Evolutionary conservation across 2,797 vertebrate species (phyloP), one percentile per base, ranked within the genome.

Genomic region (Hoplostethus atlanticus): DNA sequence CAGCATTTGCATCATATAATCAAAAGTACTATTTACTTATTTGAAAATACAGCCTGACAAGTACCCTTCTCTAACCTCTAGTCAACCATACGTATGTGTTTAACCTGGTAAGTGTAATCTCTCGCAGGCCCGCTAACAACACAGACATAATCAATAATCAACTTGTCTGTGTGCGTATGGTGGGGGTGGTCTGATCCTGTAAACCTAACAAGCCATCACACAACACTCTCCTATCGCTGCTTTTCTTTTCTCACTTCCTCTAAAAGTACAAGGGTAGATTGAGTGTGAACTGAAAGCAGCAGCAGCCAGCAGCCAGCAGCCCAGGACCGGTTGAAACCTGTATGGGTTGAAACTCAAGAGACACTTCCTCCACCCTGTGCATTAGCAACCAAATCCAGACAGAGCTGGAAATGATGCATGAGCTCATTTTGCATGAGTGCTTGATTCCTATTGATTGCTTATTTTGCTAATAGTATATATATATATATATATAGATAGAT

Each of bases 321-420:
- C 84, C 73, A 54, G 79, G 89, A 93, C 92, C 88, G 91, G 92
- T 90, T 93, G 76, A 86, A 93, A 93, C 92, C 92, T 93, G 92
- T 90, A 91, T 85, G 75, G 75, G 56, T 77, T 82, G 85, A 75
- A 81, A 84, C 80, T 78, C 78, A 89, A 61, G 76, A 88, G 80
- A 91, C 82, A 83, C 81, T 91, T 91, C 83, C 91, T 90, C 77
- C 72, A 77, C 68, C 58, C 53, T 47, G 75, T 79, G 75, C 84
- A 86, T 84, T 80, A 84, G 79, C 84, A 85, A 85, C 84, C 84
- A 79, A 59, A 88, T 71, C 85, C 80, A 87, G 85, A 90, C 76
- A 82, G 61, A 80, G 74, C 83, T 88, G 83, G 83, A 79, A 82
- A 68, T 81, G 67, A 77, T 78, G 82, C 58, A 62, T 3, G 66